These are phyloP conservation scores for Passer domesticus DNA, from an alignment of 2,113 vertebrate genomes.

Conservation along the genomic window DNA sequence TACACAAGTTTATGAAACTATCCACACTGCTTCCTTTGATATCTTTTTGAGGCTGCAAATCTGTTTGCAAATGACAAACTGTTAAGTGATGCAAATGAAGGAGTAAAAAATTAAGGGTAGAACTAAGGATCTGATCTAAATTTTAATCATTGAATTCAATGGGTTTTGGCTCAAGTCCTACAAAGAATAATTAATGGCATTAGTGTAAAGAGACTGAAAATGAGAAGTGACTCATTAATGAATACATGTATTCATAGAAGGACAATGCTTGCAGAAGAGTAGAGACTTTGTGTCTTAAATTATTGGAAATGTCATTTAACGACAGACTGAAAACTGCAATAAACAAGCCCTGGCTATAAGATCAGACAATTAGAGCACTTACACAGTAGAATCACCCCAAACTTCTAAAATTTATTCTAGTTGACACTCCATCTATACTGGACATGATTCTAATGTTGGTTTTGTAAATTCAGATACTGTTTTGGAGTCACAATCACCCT, in stretches of 20 bases:
- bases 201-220: constrained; percentile 51
- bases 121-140: constrained; percentile 30
- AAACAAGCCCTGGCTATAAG: neutral
- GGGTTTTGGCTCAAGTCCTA: constrained; percentile 16
- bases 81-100: neutral
- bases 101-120: neutral
- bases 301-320: constrained; percentile 45
- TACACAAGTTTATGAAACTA: neutral
- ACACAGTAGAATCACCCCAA: neutral
- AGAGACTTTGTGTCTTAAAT: constrained; percentile 49
- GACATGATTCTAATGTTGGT: neutral
- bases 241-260: constrained; percentile 39
- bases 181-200: constrained; percentile 59
- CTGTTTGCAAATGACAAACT: neutral
- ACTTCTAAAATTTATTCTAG: neutral
- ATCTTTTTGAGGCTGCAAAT: neutral
- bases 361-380: constrained; percentile 22
- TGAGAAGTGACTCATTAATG: constrained; percentile 48
- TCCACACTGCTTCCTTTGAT: neutral
- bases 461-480: neutral
- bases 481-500: neutral
- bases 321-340: neutral
- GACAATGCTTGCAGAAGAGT: constrained; percentile 43
- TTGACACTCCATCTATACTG: neutral
- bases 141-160: constrained; percentile 17